Percentiles rank a stretch among this genome's conserved stretches.
These are phyloP conservation scores for Podotricha telesiphe DNA, from an alignment of 2,888 invertebrate genomes.

Conservation along the genomic window DNA sequence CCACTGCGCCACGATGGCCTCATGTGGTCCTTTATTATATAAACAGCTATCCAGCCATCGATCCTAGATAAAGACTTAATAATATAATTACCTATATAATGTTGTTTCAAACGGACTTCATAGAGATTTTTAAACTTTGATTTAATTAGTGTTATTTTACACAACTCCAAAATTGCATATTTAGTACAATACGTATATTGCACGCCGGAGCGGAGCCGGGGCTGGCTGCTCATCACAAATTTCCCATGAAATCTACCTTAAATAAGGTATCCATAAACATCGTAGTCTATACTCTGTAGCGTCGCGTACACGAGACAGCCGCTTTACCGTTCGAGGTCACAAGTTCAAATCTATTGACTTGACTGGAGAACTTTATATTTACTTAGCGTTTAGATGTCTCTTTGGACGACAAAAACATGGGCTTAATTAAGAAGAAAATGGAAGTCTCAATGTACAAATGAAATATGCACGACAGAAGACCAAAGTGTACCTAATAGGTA, in stretches of 20 bases:
- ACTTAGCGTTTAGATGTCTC: slow-evolving; percentile 3
- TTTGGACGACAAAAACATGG: slow-evolving; percentile 3
- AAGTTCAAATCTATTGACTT: slow-evolving; percentile 22
- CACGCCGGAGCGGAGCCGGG: background rate
- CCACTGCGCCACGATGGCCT: too few relatives aligned
- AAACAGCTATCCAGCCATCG: too few relatives aligned
- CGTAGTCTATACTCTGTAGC: background rate
- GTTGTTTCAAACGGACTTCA: too few relatives aligned
- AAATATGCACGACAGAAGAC: background rate
- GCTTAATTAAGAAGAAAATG: slow-evolving; percentile 19
- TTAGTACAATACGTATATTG: too few relatives aligned
- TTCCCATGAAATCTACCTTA: background rate
- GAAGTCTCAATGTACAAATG: background rate
- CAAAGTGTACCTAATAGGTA: too few relatives aligned
- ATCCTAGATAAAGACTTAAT: too few relatives aligned
- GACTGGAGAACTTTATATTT: slow-evolving; percentile 15
- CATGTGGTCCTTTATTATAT: too few relatives aligned
- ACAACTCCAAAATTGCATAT: too few relatives aligned
- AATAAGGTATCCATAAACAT: background rate
- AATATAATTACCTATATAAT: too few relatives aligned
- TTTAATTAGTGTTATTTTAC: too few relatives aligned
- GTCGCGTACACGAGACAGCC: slow-evolving; percentile 13
- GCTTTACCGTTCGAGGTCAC: slow-evolving; percentile 21
- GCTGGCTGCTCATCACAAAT: background rate
- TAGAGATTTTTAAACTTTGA: too few relatives aligned